Percentiles rank a stretch among this genome's conserved stretches.
Evolutionary conservation across 2,888 invertebrate species (phyloP).

Genomic region (Sphaerophoria taeniata): DNA sequence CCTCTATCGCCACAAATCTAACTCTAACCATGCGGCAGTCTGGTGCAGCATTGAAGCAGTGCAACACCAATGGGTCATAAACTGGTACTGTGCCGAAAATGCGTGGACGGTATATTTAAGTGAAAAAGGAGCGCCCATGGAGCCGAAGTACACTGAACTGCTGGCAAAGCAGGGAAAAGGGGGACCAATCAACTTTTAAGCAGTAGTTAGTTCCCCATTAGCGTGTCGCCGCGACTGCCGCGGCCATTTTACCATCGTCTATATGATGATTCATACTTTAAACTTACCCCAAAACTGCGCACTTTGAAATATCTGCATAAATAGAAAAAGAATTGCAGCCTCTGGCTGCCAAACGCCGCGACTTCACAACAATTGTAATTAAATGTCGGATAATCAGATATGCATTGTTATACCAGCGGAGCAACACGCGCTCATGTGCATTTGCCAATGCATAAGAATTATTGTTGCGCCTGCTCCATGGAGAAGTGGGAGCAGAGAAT

Average conservation of each 20-base stretch:
- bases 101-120: constrained; percentile 74
- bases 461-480: background rate
- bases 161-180: background rate
- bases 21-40: constrained; percentile 64
- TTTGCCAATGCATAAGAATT: constrained; percentile 25
- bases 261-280: constrained; percentile 64
- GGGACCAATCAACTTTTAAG: constrained; percentile 32
- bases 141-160: constrained; percentile 9
- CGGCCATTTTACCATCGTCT: constrained; percentile 27
- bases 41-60: background rate
- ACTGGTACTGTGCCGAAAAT: constrained; percentile 68
- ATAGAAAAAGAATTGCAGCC: constrained; percentile 16
- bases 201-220: constrained; percentile 71
- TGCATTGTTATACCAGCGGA: constrained; percentile 31
- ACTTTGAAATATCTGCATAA: background rate
- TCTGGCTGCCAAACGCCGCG: constrained; percentile 48
- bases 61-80: constrained; percentile 72
- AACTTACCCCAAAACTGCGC: constrained; percentile 1
- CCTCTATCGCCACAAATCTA: constrained; percentile 71
- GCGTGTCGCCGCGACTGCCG: constrained; percentile 37
- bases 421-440: constrained; percentile 56
- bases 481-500: background rate
- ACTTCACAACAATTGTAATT: constrained; percentile 69
- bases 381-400: constrained; percentile 72
- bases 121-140: constrained; percentile 70